Percentiles rank a stretch among this genome's conserved stretches.
These are phyloP conservation scores for Epsilonema sp. DNA, from an alignment of 2,888 invertebrate genomes.

Conservation along the genomic window DNA sequence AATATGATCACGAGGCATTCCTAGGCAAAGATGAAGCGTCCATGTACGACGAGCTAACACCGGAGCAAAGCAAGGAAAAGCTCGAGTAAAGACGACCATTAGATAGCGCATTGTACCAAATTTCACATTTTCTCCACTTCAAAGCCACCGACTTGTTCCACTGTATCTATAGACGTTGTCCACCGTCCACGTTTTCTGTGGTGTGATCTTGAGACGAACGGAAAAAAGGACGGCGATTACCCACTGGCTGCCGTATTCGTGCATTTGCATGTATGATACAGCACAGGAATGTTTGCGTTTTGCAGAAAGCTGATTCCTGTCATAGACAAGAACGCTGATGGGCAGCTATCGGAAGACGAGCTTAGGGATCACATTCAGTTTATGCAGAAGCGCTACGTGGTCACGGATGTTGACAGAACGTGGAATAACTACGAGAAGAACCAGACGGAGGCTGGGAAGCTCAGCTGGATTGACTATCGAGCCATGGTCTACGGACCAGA, in stretches of 20 bases:
- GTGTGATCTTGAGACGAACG: not conserved
- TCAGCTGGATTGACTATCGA: conserved; percentile 61
- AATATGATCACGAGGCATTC: conserved; percentile 92
- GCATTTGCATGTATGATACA: too few relatives aligned
- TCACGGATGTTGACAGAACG: conserved; percentile 72
- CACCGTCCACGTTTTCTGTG: conserved; percentile 13
- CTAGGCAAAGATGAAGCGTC: conserved; percentile 74
- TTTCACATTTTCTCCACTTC: too few relatives aligned
- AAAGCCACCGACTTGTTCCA: too few relatives aligned
- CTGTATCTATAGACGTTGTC: too few relatives aligned
- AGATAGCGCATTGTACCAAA: too few relatives aligned
- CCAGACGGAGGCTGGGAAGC: conserved; percentile 46
- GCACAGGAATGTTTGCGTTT: not conserved
- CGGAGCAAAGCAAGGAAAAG: conserved; percentile 78
- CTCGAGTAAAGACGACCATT: too few relatives aligned
- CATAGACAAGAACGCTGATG: conserved; percentile 68
- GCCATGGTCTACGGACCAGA: conserved; percentile 70
- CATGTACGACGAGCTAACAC: conserved; percentile 73
- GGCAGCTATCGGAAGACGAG: conserved; percentile 61
- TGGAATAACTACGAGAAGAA: conserved; percentile 83
- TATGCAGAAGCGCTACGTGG: conserved; percentile 74
- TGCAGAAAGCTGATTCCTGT: conserved; percentile 69
- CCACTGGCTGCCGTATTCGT: too few relatives aligned
- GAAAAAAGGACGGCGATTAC: too few relatives aligned
- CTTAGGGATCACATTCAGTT: conserved; percentile 85